Base-by-base conservation (phyloP, 1,140 invertebrate genomes). In the Kradibia gibbosae region DNA sequence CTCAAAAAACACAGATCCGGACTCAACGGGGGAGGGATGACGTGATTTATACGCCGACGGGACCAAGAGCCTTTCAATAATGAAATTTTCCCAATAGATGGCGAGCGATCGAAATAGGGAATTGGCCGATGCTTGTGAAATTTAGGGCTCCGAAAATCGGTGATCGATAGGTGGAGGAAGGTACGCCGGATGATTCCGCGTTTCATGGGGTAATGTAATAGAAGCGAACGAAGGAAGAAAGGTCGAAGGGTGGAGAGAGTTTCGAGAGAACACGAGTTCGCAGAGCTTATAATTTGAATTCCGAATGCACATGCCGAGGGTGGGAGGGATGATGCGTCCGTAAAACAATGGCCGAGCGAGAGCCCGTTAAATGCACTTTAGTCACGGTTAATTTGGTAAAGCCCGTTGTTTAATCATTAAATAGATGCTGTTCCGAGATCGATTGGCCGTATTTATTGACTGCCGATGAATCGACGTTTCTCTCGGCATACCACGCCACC, bases 361-460 rank as follows among this genome's bases (percentile, higher is more conserved):
- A 57, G 45, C 36, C 70, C 62, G 85, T 87, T 87, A 88, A 90
- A 90, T 86, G 89, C 86, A 86, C 83, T 90, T 90, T 90, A 89
- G 89, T 89, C 88, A 90, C 86, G 87, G 90, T 90, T 91, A 90
- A 91, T 91, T 91, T 90, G 83, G 89, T 90, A 90, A 91, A 87
- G 83, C 87, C 86, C 39, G 55, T 39, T 60, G 60, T 81, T 75
- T 67, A 81, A 81, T 90, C 88, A 90, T 91, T 90, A 88, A 88
- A 89, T 87, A 87, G 88, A 88, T 82, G 84, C 83, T 83, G 83
- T 8, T 73, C 62, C 70, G 82, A 86, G 89, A 90, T 90, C 88
- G 89, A 90, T 91, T 86, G 86, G 55, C 34, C 71, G 87, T 89
- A 89, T 88, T 90, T 91, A 91, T 91, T 88, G 89, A 90, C 85